Evolutionary conservation across 2,888 invertebrate genomes (phyloP), one percentile per base, ranked within the genome.

Genomic region (Platycheirus albimanus): DNA sequence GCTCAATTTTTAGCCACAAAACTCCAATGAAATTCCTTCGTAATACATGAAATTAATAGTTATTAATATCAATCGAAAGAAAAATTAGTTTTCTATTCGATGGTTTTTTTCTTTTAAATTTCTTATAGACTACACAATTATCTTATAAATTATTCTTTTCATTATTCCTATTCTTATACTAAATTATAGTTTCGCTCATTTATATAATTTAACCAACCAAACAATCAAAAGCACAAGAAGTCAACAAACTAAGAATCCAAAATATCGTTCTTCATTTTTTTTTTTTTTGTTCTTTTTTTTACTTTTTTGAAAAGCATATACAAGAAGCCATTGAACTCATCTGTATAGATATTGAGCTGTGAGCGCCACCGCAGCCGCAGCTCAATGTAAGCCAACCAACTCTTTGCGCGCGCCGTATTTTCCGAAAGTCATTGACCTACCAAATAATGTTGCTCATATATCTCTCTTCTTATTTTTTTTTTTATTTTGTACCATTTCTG

Each of bases 301-400:
- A 19, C 13, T 15, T 77, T 83, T 72, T 38, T 69, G 56, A 77
- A 83, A 78, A 83, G 36, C 64, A 74, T 54, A 74, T 67, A 83
- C 17, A 77, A 83, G 71, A 77, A 64, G 78, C 69, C 77, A 83
- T 78, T 78, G 83, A 83, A 83, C 83, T 45, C 83, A 52, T 56
- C 58, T 64, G 63, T 41, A 24, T 13, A 33, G 24, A 56, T 41
- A 41, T 69, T 69, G 69, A 64, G 58, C 56, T 63, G 72, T 69
- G 74, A 83, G 74, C 83, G 74, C 77, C 76, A 63, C 45, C 58
- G 56, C 52, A 47, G n/a, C n/a, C n/a, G 52, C 43, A 56, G 70
- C 63, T 67, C 74, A 63, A 69, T 72, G 51, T 69, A 78, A 77
- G 15, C 69, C 66, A 64, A 56, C 71, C 63, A 78, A 70, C 72